Conservation (phyloP, 2,113 vertebrate genomes). For the Chinchilla lanigera region DNA sequence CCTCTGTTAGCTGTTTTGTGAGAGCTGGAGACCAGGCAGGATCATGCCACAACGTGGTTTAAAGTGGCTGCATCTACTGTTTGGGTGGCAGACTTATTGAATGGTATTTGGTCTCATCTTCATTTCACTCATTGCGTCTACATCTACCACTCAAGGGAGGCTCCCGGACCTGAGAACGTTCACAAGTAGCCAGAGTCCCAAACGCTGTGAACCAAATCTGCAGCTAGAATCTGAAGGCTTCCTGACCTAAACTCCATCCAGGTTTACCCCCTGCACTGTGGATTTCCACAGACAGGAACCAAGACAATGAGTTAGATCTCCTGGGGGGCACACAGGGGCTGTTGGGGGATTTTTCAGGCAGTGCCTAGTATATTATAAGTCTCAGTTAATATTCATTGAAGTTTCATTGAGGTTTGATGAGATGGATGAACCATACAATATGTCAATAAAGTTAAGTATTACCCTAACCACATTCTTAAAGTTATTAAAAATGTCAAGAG, state of each 20-base stretch:
- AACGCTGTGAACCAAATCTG: not conserved
- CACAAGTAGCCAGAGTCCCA: not conserved
- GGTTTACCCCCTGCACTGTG: not conserved
- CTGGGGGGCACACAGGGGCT: not conserved
- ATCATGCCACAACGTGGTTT: not conserved
- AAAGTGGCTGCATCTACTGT: not conserved
- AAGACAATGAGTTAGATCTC: constrained; percentile 19
- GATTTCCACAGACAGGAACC: constrained; percentile 48
- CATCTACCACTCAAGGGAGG: not conserved
- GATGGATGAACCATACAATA: constrained; percentile 83
- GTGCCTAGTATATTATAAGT: constrained; percentile 67
- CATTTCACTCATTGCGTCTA: not conserved
- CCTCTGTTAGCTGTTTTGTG: not conserved
- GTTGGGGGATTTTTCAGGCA: constrained; percentile 51
- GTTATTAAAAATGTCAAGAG: constrained; percentile 84
- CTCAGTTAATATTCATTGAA: constrained; percentile 79
- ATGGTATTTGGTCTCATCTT: not conserved
- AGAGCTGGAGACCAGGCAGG: not conserved
- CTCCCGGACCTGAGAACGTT: not conserved
- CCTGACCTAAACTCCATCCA: not conserved
- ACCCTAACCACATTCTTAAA: constrained; percentile 83
- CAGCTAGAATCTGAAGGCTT: not conserved
- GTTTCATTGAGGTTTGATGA: constrained; percentile 84
- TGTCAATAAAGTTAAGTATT: constrained; percentile 85
- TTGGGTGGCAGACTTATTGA: not conserved